A percentile compares a stretch with the other conserved stretches of the same genome.
These are phyloP conservation scores for Drosophila obscura DNA, from an alignment of 1,140 invertebrate genomes.

Conservation along the genomic window DNA sequence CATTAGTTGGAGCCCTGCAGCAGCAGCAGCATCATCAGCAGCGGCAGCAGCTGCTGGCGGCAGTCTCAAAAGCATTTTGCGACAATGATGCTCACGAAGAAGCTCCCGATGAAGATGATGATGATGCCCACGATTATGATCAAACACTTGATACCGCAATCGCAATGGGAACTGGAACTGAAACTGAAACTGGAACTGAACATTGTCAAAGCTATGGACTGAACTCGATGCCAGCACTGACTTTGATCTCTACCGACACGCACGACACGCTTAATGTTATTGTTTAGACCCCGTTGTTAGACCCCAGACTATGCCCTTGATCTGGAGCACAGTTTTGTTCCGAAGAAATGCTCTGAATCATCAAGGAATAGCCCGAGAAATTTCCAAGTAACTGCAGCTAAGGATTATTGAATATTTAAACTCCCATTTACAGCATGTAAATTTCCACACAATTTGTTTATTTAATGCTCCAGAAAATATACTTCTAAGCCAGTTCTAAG, in stretches of 20 bases:
- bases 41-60: conserved; percentile 50
- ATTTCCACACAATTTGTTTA: conserved; percentile 17
- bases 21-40: neutral
- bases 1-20: conserved; percentile 16
- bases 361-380: too few relatives aligned
- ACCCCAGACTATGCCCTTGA: conserved; percentile 28
- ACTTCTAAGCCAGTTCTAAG: conserved; percentile 49
- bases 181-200: conserved; percentile 20
- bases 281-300: conserved; percentile 10
- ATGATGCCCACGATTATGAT: conserved; percentile 72
- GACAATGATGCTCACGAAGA: conserved; percentile 22
- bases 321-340: neutral
- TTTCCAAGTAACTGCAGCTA: too few relatives aligned
- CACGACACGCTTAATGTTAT: conserved; percentile 60
- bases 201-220: conserved; percentile 15
- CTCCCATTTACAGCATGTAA: too few relatives aligned
- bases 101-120: conserved; percentile 10
- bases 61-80: conserved; percentile 67
- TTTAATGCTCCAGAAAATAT: conserved; percentile 21
- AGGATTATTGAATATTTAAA: too few relatives aligned
- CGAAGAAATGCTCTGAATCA: too few relatives aligned
- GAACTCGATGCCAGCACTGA: conserved; percentile 1
- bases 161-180: conserved; percentile 29
- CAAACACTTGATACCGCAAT: conserved; percentile 61
- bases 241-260: conserved; percentile 73